Conservation (phyloP, 2,888 invertebrate species). For the Leptinotarsa rubiginosa region DNA sequence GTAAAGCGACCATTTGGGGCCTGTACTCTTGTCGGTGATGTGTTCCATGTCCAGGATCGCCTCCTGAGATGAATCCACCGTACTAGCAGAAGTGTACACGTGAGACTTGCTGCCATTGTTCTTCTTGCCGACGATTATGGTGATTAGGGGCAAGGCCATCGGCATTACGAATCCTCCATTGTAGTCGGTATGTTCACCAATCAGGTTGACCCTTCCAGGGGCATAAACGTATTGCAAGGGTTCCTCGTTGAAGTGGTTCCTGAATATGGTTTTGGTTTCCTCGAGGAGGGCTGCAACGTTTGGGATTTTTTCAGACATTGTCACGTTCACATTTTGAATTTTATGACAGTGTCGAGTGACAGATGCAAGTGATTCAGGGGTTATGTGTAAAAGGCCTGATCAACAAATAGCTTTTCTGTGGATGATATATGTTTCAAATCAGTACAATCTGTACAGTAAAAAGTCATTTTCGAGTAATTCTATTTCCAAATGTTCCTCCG, state of each 20-base stretch:
- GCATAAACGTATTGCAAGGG: slow-evolving; percentile 71
- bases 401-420: too few relatives aligned
- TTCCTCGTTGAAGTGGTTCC: slow-evolving; percentile 24
- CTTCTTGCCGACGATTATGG: slow-evolving; percentile 80
- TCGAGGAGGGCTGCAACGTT: neutral
- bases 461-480: too few relatives aligned
- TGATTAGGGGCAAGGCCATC: slow-evolving; percentile 87
- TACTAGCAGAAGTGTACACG: slow-evolving; percentile 68
- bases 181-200: slow-evolving; percentile 96
- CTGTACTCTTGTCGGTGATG: slow-evolving; percentile 65
- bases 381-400: neutral
- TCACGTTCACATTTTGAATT: neutral
- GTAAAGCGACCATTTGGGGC: slow-evolving; percentile 91
- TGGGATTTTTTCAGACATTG: slow-evolving; percentile 14
- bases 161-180: slow-evolving; percentile 95
- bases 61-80: slow-evolving; percentile 63
- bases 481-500: slow-evolving; percentile 86
- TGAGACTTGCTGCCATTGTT: slow-evolving; percentile 67
- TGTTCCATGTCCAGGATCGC: neutral
- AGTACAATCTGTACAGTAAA: too few relatives aligned
- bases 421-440: too few relatives aligned
- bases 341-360: neutral
- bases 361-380: neutral
- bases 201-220: slow-evolving; percentile 93
- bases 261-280: slow-evolving; percentile 3